These are phyloP conservation scores for Branchellion lobata DNA, from an alignment of 2,888 invertebrate genomes.

Conservation along the genomic window DNA sequence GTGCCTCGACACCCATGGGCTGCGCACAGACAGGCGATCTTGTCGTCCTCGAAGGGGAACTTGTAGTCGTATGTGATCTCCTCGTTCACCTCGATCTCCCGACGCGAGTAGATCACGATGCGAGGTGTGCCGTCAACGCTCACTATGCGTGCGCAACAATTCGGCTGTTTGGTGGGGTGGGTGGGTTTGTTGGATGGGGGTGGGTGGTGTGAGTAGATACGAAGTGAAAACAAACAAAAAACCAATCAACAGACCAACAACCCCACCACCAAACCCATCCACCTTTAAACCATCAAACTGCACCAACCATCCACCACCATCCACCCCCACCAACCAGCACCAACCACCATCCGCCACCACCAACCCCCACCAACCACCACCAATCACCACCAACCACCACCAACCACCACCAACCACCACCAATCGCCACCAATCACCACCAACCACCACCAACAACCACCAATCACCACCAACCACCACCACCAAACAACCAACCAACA, in stretches of 20 bases:
- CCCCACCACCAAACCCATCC: not conserved
- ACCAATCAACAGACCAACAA: not conserved
- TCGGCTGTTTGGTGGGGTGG: conserved; percentile 82
- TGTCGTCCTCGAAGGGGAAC: conserved; percentile 92
- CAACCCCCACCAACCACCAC: no score
- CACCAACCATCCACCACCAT: no score
- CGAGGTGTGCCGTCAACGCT: conserved; percentile 97
- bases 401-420: no score
- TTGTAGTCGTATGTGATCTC: conserved; percentile 99
- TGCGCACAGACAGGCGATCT: conserved; percentile 96
- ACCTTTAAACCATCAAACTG: no score
- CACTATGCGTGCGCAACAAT: conserved; percentile 97
- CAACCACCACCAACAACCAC: not conserved
- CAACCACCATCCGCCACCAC: no score
- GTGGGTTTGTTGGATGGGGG: not conserved
- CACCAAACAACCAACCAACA: conserved; percentile 57
- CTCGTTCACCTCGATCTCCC: conserved; percentile 94
- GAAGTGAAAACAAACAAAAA: conserved; percentile 42
- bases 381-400: no score
- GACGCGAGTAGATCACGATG: conserved; percentile 98
- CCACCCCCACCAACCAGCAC: no score
- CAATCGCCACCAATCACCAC: no score
- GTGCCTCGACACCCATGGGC: conserved; percentile 90
- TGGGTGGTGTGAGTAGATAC: no score
- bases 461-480: not conserved